Conservation (phyloP, 2,888 invertebrate species). For the Apantesis nais region DNA sequence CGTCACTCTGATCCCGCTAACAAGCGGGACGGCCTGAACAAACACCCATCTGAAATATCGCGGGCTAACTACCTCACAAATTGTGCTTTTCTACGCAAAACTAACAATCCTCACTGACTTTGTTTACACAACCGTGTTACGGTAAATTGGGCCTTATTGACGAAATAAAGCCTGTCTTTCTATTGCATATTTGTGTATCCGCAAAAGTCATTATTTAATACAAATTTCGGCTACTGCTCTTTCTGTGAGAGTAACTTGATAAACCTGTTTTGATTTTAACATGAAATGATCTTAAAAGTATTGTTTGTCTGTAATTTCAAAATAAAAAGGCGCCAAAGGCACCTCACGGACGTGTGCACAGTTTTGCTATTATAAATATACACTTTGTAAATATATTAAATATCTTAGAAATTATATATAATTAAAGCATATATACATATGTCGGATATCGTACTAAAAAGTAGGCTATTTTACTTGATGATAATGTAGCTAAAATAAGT, state of each 20-base stretch:
- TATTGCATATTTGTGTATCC: background rate
- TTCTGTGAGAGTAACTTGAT: background rate
- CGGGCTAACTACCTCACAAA: slow-evolving; percentile 58
- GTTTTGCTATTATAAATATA: too few relatives aligned
- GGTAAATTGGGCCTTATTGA: slow-evolving; percentile 32
- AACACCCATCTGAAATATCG: slow-evolving; percentile 63
- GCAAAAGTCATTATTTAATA: background rate
- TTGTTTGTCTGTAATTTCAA: too few relatives aligned
- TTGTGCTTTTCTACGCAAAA: slow-evolving; percentile 63
- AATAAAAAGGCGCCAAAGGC: too few relatives aligned
- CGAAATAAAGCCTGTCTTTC: background rate
- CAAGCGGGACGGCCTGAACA: slow-evolving; percentile 56
- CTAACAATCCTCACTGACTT: slow-evolving; percentile 47
- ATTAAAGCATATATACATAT: too few relatives aligned
- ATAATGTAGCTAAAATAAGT: too few relatives aligned
- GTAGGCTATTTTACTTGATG: too few relatives aligned
- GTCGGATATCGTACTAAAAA: too few relatives aligned
- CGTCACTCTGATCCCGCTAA: slow-evolving; percentile 45
- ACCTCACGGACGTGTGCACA: too few relatives aligned
- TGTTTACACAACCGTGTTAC: slow-evolving; percentile 28
- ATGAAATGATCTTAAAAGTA: background rate
- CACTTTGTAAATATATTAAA: too few relatives aligned
- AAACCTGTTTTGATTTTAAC: background rate
- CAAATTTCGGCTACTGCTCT: background rate
- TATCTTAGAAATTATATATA: too few relatives aligned